Percentiles rank a stretch among this genome's conserved stretches.
These are phyloP conservation scores for Moxostoma hubbsi DNA, from an alignment of 2,797 vertebrate genomes.

Conservation along the genomic window DNA sequence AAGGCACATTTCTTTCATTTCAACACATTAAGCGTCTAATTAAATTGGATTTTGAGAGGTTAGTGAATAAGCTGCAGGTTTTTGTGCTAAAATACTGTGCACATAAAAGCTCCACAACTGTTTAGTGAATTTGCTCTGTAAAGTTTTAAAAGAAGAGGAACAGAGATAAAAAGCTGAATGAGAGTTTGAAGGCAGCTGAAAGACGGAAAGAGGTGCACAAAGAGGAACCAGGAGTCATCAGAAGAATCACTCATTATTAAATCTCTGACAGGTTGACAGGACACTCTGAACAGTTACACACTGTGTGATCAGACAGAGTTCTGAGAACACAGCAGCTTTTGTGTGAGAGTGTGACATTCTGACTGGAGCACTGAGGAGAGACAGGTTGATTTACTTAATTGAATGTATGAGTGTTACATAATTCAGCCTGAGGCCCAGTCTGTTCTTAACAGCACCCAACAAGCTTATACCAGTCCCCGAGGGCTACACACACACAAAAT, in stretches of 20 bases:
- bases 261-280: conserved; percentile 1
- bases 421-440: conserved; percentile 56
- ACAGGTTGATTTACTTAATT: conserved; percentile 56
- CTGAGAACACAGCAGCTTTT: conserved; percentile 25
- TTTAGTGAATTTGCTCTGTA: no score
- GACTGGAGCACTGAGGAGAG: conserved; percentile 52
- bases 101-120: no score
- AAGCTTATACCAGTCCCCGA: conserved; percentile 58
- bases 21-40: no score
- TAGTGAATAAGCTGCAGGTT: no score
- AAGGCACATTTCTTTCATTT: no score
- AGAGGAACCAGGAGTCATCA: no score
- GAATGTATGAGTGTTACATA: conserved; percentile 62
- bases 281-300: neutral
- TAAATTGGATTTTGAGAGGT: no score
- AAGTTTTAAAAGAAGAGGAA: neutral
- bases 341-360: conserved; percentile 9
- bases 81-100: no score
- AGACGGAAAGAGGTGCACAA: conserved; percentile 2
- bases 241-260: neutral
- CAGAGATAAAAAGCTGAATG: neutral
- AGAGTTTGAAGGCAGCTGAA: neutral
- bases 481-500: conserved; percentile 3
- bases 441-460: conserved; percentile 62
- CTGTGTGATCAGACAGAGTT: neutral